These are phyloP conservation scores for Dasyurus viverrinus DNA, from an alignment of 2,113 vertebrate species.

Conservation along the genomic window DNA sequence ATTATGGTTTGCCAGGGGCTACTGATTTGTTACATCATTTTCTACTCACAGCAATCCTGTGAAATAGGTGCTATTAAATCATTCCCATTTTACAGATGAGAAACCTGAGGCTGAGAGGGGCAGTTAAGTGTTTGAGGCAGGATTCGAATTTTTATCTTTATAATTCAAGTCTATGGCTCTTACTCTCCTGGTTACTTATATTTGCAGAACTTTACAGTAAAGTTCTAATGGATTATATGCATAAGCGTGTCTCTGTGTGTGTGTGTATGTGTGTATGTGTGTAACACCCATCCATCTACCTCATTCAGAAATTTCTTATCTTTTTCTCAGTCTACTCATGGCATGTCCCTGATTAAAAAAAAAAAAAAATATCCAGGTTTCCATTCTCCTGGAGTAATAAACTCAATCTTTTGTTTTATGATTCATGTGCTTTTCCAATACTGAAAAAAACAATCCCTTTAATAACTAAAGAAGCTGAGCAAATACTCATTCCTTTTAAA, in stretches of 20 bases:
- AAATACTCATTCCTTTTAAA: slow-evolving; percentile 14
- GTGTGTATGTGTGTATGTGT: not conserved
- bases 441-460: not conserved
- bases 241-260: not conserved
- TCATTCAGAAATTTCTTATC: not conserved
- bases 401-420: not conserved
- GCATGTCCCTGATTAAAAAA: not conserved
- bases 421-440: not conserved
- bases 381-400: not conserved
- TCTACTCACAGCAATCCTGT: not conserved
- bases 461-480: slow-evolving; percentile 4
- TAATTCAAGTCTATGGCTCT: not conserved
- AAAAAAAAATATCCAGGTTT: not conserved
- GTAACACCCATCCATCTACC: not conserved
- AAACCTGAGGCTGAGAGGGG: not conserved
- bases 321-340: not conserved
- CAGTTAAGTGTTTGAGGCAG: not conserved
- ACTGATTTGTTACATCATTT: not conserved
- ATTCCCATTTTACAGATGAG: not conserved
- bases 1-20: not conserved
- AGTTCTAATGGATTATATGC: not conserved
- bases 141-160: not conserved
- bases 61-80: not conserved
- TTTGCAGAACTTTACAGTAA: not conserved
- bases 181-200: not conserved